These are phyloP conservation scores for Marasmarcha lunaedactyla DNA, from an alignment of 2,888 invertebrate genomes.

Conservation along the genomic window DNA sequence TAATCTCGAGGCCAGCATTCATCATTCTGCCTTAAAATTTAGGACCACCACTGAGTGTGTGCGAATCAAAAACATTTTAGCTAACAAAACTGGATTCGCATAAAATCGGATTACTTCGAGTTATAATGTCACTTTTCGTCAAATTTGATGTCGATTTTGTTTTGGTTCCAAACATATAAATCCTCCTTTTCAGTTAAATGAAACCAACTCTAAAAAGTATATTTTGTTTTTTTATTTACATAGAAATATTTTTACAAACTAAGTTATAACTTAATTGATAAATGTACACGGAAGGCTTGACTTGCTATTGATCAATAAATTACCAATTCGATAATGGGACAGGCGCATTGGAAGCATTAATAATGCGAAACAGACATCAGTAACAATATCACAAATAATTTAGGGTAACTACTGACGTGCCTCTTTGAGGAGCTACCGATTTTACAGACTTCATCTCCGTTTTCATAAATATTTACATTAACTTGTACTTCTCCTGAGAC, in stretches of 20 bases:
- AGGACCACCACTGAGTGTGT: no score
- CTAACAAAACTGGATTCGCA: no score
- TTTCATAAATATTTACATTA: slow-evolving; percentile 1
- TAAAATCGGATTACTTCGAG: no score
- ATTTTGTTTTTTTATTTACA: slow-evolving; percentile 51
- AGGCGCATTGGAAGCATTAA: background rate
- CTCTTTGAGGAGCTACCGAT: background rate
- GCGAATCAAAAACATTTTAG: no score
- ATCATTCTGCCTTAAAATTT: no score
- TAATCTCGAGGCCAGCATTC: no score
- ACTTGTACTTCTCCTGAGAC: background rate
- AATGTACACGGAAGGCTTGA: background rate
- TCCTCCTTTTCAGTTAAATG: no score
- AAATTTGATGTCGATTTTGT: no score
- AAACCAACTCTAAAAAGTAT: no score
- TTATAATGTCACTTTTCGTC: no score
- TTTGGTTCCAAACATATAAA: no score
- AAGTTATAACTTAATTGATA: slow-evolving; percentile 35
- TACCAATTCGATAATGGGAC: background rate
- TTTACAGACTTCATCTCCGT: background rate
- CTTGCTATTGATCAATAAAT: background rate
- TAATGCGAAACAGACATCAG: slow-evolving; percentile 4
- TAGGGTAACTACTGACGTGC: slow-evolving; percentile 49
- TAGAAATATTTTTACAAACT: slow-evolving; percentile 60
- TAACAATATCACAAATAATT: slow-evolving; percentile 60